A percentile compares a stretch with the other conserved stretches of the same genome.
Conservation (phyloP, 2,888 invertebrate species). For the Microdon myrmicae region DNA sequence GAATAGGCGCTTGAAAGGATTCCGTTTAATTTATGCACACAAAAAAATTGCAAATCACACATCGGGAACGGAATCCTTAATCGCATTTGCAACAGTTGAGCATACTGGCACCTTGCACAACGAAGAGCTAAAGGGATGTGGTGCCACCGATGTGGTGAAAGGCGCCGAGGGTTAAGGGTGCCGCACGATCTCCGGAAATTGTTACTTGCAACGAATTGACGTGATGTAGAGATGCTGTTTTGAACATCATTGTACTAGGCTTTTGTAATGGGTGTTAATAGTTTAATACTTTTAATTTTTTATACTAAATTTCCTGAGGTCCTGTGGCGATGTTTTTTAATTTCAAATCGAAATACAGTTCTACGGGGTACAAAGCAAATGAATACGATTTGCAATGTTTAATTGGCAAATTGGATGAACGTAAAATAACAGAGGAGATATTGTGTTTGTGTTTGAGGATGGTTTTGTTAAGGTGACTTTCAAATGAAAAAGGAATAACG, state of each 20-base stretch:
- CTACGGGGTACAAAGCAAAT: background rate
- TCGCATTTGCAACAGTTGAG: slow-evolving; percentile 49
- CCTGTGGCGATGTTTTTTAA: slow-evolving; percentile 29
- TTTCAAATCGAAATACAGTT: slow-evolving; percentile 33
- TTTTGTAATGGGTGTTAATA: slow-evolving; percentile 27
- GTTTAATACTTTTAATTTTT: slow-evolving; percentile 45
- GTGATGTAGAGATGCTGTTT: slow-evolving; percentile 50
- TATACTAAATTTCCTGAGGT: background rate
- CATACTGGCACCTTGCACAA: slow-evolving; percentile 32
- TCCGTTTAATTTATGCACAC: slow-evolving; percentile 43
- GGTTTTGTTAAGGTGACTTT: background rate
- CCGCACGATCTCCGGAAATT: slow-evolving; percentile 21
- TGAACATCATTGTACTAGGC: slow-evolving; percentile 7
- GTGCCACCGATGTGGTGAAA: slow-evolving; percentile 12
- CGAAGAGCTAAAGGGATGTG: slow-evolving; percentile 27
- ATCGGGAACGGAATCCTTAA: slow-evolving; percentile 19
- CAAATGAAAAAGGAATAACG: background rate
- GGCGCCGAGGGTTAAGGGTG: slow-evolving; percentile 21
- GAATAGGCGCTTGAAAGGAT: slow-evolving; percentile 7
- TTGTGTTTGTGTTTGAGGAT: slow-evolving; percentile 10
- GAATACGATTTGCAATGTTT: slow-evolving; percentile 1
- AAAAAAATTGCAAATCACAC: slow-evolving; percentile 32
- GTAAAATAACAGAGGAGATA: background rate
- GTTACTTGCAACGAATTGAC: slow-evolving; percentile 24
- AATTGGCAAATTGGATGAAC: no score